Evolutionary conservation across 2,888 invertebrate species (phyloP), one percentile per base, ranked within the genome.

Genomic region (Coenonympha arcania): DNA sequence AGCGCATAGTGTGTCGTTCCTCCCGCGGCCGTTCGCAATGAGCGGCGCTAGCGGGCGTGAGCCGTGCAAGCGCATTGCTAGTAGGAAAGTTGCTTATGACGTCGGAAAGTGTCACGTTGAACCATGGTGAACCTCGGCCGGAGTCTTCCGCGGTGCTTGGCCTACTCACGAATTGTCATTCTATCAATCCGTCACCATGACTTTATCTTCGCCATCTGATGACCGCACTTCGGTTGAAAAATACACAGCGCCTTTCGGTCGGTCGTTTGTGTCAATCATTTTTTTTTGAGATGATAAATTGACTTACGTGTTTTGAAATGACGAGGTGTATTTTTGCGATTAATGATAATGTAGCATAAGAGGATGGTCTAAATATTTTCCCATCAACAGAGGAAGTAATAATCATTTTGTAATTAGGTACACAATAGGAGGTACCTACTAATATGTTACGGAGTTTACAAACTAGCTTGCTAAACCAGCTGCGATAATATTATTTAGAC

Each of bases 51-150:
- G 57, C 48, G 54, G n/a, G n/a, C n/a, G n/a, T n/a, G n/a, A n/a
- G 60, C 60, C 53, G 42, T 56, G 62, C 69, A 65, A 71, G 76
- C 79, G 80, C 83, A 86, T 85, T 82, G 80, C 86, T 82, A 76
- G 74, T 83, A 86, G 83, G 86, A 86, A 86, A 86, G 86, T 86
- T 84, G 82, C 79, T 80, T 79, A 79, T 84, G 84, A 83, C 81
- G 82, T 80, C 72, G 73, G 72, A 78, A 87, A 87, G 87, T 87
- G 83, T 87, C 83, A 86, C 87, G 73, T 79, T 86, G 87, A 87
- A 86, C 87, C 76, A 84, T 67, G 74, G 74, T 87, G 87, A 87
- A 86, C 87, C 77, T 74, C 71, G 71, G 70, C 69, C 76, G 68
- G 69, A 73, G 80, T 81, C 80, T 82, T 80, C 80, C 71, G 75